Evolutionary conservation across 2,888 invertebrate genomes (phyloP).

Genomic region (Hermaeophaga mercurialis): DNA sequence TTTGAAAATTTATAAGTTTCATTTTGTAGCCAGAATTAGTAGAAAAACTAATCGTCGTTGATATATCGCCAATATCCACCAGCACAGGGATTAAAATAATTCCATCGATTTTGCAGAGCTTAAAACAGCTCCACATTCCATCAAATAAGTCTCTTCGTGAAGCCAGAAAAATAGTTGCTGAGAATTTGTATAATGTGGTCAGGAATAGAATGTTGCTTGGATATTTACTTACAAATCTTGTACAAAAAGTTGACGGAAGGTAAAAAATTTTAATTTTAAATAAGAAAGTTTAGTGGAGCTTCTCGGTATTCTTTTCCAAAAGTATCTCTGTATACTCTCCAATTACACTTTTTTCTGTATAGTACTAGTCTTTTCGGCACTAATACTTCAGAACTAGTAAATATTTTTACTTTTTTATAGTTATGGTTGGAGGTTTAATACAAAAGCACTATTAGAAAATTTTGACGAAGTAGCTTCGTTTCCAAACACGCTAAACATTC

Average conservation of each 20-base stretch:
- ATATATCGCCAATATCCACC: conserved; percentile 71
- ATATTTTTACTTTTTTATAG: conserved; percentile 42
- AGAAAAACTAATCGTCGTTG: conserved; percentile 72
- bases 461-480: conserved; percentile 69
- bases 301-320: no score
- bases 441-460: conserved; percentile 71
- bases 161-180: conserved; percentile 70
- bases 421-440: conserved; percentile 81
- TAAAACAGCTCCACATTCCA: conserved; percentile 67
- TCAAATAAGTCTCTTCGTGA: conserved; percentile 68
- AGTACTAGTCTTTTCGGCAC: no score
- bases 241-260: conserved; percentile 55
- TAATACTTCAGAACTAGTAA: background rate
- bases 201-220: conserved; percentile 67
- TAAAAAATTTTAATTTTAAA: conserved; percentile 32
- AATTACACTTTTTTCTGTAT: no score
- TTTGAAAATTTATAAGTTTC: conserved; percentile 1
- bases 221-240: conserved; percentile 88
- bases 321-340: no score
- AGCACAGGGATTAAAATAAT: conserved; percentile 68
- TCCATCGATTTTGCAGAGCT: conserved; percentile 68
- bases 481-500: conserved; percentile 59
- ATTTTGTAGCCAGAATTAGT: conserved; percentile 63
- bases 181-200: conserved; percentile 65
- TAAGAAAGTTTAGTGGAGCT: no score